phyloP scores from a whole-genome alignment of 2,113 vertebrate species.

The Pseudonaja textilis region DNA sequence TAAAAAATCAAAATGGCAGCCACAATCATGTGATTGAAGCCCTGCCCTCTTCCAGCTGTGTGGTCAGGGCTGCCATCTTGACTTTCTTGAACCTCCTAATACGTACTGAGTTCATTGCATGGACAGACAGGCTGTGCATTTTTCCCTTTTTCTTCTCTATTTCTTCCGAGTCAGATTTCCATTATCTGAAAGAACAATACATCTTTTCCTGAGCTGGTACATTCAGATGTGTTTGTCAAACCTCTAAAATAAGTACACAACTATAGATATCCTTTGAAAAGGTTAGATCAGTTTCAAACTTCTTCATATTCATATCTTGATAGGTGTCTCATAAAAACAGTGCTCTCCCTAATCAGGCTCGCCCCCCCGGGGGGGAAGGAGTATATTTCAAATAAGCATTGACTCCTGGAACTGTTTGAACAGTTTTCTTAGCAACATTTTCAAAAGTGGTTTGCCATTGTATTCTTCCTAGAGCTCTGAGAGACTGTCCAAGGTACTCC shows the following conservation, averaged over 20 bases:
- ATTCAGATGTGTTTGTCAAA: background rate
- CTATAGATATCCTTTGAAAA: background rate
- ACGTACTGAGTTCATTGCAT: background rate
- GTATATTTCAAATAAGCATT: background rate
- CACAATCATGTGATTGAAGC: background rate
- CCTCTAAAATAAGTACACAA: background rate
- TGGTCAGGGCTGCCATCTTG: background rate
- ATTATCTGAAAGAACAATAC: background rate
- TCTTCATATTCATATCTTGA: background rate
- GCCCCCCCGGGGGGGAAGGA: rapidly evolving
- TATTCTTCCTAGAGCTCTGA: background rate
- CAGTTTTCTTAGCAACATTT: background rate
- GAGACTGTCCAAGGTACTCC: background rate
- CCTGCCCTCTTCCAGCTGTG: background rate
- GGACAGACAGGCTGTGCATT: background rate
- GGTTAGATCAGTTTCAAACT: background rate
- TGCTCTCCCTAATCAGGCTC: background rate
- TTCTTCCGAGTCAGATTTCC: background rate
- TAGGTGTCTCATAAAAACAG: background rate
- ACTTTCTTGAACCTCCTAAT: background rate
- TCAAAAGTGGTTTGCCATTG: background rate
- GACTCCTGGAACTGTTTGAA: background rate
- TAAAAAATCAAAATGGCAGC: background rate
- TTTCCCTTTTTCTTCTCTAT: background rate
- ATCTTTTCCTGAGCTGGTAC: background rate